Percentiles rank a stretch among this genome's conserved stretches.
Conservation (phyloP, 92 coral and sea anemone genomes). For the Phenganax subtilis region DNA sequence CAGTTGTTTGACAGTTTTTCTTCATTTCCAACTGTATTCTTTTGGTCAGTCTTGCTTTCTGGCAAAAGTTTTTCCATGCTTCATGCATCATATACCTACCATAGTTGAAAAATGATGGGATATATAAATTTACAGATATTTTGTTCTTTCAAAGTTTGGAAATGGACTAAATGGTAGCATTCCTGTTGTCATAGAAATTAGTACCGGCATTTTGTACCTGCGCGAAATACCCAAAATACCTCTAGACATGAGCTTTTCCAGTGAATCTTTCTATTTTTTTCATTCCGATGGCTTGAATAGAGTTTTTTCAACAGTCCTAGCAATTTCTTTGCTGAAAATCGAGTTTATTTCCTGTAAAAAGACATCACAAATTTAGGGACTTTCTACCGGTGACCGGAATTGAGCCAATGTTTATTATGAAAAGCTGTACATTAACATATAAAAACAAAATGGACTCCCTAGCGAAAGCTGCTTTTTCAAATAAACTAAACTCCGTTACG, state of each 20-base stretch:
- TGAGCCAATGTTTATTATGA: background rate
- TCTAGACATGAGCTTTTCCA: too few species aligned
- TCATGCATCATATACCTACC: background rate
- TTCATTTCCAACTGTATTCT: background rate
- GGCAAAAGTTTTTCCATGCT: conserved; percentile 8
- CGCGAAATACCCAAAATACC: too few species aligned
- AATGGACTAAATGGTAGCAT: conserved; percentile 25
- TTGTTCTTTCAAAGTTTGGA: background rate
- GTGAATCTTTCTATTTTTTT: too few species aligned
- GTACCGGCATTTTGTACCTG: background rate
- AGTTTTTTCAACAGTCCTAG: too few species aligned
- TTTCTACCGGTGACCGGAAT: background rate
- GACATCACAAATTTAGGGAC: background rate
- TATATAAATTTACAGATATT: background rate
- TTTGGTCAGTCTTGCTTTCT: background rate
- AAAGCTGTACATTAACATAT: background rate
- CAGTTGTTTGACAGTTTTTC: background rate
- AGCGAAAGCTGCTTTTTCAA: conserved; percentile 29
- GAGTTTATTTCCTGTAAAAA: background rate
- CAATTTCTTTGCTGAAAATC: too few species aligned
- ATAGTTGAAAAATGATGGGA: background rate
- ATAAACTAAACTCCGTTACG: conserved; percentile 32
- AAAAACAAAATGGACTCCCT: conserved; percentile 27
- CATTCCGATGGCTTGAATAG: too few species aligned
- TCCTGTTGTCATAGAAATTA: conserved; percentile 25